Base-by-base conservation (phyloP, 2,113 vertebrate genomes). In the Mastomys coucha region DNA sequence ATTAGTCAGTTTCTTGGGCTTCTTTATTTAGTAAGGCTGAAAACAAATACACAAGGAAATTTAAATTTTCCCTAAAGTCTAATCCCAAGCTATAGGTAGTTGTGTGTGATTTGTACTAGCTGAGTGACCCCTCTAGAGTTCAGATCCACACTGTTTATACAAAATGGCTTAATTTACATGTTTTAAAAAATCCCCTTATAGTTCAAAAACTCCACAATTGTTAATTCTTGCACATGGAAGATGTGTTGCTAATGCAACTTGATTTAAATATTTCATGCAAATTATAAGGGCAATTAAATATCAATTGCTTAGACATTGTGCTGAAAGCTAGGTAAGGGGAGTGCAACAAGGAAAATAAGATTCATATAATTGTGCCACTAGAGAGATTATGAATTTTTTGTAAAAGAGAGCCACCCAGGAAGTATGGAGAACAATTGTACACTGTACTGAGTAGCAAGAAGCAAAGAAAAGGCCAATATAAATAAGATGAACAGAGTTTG, bases 141-240 rank as follows among this genome's bases (percentile, higher is more conserved):
- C n/a, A 63, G 17, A 70, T 13, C 14, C 45, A 80, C 20, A 65
- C 33, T 36, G 28, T 5, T 70, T 96, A 91, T 3, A 67, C 49
- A 89, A 96, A 94, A 67, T 49, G 39, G 31, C 76, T 65, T 65
- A 63, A 70, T 39, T 28, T 93, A 84, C 85, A 28, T 91, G 72
- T 5, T 91, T 94, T 24, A 60, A 76, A 76, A 72, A 91, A 60
- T 19, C 19, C 2, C 3, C 45, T 63, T 39, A 19, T 13, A 11
- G 13, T 90, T 95, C 45, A 85, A 77, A 96, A 91, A 81, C 45
- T 39, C 17, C 12, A 65, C 0, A 31, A 10, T 63, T 91, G 94
- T 88, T 91, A 96, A 96, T 92, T 96, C 22, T 92, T 94, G 16
- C 1, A 19, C 22, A 81, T 91, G 33, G 60, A 92, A n/a, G 19